phyloP scores from a whole-genome alignment of 2,113 vertebrate genomes.

The Amia ocellicauda region DNA sequence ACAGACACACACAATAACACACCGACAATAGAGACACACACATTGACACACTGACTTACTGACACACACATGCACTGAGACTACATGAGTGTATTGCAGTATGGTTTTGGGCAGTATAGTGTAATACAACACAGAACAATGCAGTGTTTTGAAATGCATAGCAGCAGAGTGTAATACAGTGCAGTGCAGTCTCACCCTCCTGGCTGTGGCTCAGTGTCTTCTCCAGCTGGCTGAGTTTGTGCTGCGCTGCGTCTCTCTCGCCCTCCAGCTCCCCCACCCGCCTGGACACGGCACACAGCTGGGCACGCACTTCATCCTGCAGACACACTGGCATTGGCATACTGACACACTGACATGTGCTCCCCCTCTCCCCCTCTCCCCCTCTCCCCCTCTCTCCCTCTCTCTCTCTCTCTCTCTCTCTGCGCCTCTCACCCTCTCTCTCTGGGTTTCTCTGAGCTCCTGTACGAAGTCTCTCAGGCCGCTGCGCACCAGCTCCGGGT shows the following conservation, averaged over 20 bases:
- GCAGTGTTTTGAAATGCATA: no score
- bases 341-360: constrained; percentile 11
- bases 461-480: background rate
- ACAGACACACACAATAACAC: no score
- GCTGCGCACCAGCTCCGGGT: background rate
- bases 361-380: background rate
- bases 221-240: constrained; percentile 71
- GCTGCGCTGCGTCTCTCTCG: constrained; percentile 58
- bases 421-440: background rate
- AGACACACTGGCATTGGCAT: constrained; percentile 29
- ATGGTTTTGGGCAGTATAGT: no score
- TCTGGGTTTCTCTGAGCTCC: constrained; percentile 16
- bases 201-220: constrained; percentile 70
- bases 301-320: constrained; percentile 77
- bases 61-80: no score
- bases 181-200: constrained; percentile 74
- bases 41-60: no score
- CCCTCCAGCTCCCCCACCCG: constrained; percentile 70
- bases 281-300: constrained; percentile 49
- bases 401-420: background rate
- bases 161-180: no score
- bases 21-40: no score
- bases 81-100: no score
- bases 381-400: background rate
- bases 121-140: no score